Percentiles rank a stretch among this genome's conserved stretches.
Evolutionary conservation across 2,888 invertebrate genomes (phyloP).

Genomic region (Netelia inedita): DNA sequence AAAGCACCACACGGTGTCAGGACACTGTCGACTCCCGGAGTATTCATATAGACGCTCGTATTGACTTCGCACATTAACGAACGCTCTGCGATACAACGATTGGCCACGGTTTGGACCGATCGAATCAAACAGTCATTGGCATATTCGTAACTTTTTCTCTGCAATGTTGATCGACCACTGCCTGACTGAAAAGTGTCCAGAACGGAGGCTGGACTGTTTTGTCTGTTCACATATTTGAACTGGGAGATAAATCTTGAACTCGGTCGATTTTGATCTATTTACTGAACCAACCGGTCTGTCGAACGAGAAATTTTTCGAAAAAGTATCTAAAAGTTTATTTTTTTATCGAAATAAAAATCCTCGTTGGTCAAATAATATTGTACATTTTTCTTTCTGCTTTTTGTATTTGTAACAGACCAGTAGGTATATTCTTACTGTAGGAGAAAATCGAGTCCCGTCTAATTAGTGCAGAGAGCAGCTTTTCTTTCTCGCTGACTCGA

Average conservation of each 20-base stretch:
- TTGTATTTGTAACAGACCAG: too few relatives aligned
- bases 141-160: constrained; percentile 3
- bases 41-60: constrained; percentile 31
- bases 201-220: background rate
- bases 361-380: too few relatives aligned
- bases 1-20: constrained; percentile 37
- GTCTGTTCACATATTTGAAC: background rate
- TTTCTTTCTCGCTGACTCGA: constrained; percentile 4
- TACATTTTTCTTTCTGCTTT: too few relatives aligned
- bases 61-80: constrained; percentile 25
- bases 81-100: constrained; percentile 12
- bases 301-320: background rate
- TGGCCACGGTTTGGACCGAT: background rate
- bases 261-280: constrained; percentile 35
- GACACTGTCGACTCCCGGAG: constrained; percentile 9
- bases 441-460: background rate
- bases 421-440: too few relatives aligned
- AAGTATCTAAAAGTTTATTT: too few relatives aligned
- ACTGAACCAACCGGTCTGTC: background rate
- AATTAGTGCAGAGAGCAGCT: background rate
- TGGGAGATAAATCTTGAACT: constrained; percentile 34
- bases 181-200: background rate
- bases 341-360: too few relatives aligned
- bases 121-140: background rate
- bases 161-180: background rate